Conservation (phyloP, 1,140 invertebrate species). For the Macrobrachium rosenbergii region DNA sequence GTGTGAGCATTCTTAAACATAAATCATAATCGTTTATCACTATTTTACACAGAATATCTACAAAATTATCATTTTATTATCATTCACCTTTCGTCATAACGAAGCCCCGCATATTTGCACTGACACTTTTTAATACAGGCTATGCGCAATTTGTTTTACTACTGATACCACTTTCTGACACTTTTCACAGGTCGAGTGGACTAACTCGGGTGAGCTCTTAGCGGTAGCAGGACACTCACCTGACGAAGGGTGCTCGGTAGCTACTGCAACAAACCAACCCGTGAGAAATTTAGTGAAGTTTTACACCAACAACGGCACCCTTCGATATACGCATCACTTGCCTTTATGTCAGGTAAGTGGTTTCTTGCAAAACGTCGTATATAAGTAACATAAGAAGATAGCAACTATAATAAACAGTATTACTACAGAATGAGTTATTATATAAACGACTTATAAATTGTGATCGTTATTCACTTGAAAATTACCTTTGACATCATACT, state of each 20-base stretch:
- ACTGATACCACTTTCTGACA: not conserved
- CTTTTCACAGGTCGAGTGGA: conserved; percentile 81
- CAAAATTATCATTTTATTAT: too few relatives aligned
- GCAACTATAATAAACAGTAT: not conserved
- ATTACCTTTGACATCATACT: too few relatives aligned
- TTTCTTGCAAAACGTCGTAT: not conserved
- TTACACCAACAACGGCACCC: conserved; percentile 81
- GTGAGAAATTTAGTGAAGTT: conserved; percentile 80
- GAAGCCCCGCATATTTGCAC: too few relatives aligned
- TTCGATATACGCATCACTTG: conserved; percentile 82
- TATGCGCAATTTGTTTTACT: not conserved
- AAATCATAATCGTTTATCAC: too few relatives aligned
- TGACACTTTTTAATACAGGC: too few relatives aligned
- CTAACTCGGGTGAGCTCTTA: conserved; percentile 91
- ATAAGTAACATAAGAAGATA: not conserved
- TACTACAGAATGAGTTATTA: too few relatives aligned
- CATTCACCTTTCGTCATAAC: too few relatives aligned
- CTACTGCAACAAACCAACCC: conserved; percentile 67
- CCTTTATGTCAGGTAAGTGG: conserved; percentile 79
- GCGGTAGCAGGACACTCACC: conserved; percentile 87
- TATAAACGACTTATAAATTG: too few relatives aligned
- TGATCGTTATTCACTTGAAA: too few relatives aligned
- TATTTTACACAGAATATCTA: too few relatives aligned
- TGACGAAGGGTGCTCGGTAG: conserved; percentile 50
- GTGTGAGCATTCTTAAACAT: too few relatives aligned